Evolutionary conservation across 1,140 invertebrate species (phyloP), one percentile per base, ranked within the genome.

Genomic region (Holcopasites calliopsidis): DNA sequence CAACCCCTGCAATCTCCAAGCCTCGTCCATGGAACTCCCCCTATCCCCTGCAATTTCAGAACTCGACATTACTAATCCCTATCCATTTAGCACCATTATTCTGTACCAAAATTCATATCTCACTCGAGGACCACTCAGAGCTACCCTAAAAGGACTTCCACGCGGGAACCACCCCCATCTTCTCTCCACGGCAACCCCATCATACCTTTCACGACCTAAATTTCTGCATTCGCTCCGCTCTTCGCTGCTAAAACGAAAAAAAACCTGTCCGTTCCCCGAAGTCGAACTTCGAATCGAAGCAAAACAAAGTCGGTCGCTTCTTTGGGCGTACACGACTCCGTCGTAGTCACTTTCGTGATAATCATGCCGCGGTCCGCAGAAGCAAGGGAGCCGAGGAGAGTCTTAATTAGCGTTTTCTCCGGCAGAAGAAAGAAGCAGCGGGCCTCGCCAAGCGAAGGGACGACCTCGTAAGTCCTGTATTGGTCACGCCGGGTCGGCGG

Each of bases 341-440:
- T 50, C n/a, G 31, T 7, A 26, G 26, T 26, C 16, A 11, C 26
- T 26, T 74, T 74, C 71, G 71, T 21, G 71, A 74, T 74, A 74
- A 55, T 40, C 49, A 16, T 16, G 13, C 1, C 0, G 23, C 71
- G n/a, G 21, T 65, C 38, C 16, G 49, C 21, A 13, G 71, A 73
- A 73, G 6, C 49, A 38, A 54, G 50, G 21, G 42, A 16, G 44
- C 33, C 64, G 38, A 64, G 49, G 64, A 33, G 68, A 74, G 54
- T 82, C 70, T 82, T 83, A 78, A 83, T 83, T 83, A 78, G 71
- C 38, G 75, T 72, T 83, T 83, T 83, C 65, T 65, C 26, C 47
- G 13, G n/a, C 33, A 40, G 44, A 52, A 38, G 33, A 66, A 54
- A 69, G 64, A 68, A 65, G 28, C 31, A 10, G 58, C 26, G 3